phyloP scores from a whole-genome alignment of 2,113 vertebrate genomes.

The Chamaetylas fuelleborni region DNA sequence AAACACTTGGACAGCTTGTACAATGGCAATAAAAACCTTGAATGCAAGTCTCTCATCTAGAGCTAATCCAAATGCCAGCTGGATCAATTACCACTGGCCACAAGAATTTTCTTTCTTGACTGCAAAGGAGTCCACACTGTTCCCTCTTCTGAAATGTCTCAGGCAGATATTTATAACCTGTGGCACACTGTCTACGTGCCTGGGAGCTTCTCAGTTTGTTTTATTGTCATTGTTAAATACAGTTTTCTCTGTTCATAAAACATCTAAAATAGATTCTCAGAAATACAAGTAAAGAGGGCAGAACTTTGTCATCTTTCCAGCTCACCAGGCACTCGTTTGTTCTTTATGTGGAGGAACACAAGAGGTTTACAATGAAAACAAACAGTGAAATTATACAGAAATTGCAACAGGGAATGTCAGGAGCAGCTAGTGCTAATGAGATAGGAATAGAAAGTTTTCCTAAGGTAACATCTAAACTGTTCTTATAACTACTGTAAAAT shows the following conservation, averaged over 20 bases:
- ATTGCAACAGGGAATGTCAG: not conserved
- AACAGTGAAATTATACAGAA: not conserved
- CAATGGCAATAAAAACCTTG: not conserved
- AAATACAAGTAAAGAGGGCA: not conserved
- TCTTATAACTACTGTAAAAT: not conserved
- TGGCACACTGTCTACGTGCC: not conserved
- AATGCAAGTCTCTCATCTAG: not conserved
- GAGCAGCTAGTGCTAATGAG: not conserved
- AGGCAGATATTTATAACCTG: constrained; percentile 32
- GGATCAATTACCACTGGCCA: not conserved
- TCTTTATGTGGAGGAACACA: not conserved
- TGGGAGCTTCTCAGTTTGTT: not conserved
- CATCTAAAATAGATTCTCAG: not conserved
- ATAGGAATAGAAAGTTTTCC: not conserved
- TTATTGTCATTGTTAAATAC: constrained; percentile 27
- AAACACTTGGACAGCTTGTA: not conserved
- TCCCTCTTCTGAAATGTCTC: not conserved
- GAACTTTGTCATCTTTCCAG: not conserved
- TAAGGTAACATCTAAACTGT: not conserved
- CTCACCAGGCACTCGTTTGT: not conserved
- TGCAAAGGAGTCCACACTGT: not conserved
- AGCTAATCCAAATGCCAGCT: not conserved
- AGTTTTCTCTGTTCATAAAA: not conserved
- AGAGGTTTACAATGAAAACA: not conserved
- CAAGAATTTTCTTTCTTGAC: not conserved